Evolutionary conservation across 2,888 invertebrate genomes (phyloP), one percentile per base, ranked within the genome.

Genomic region (Nymphalis c-album): DNA sequence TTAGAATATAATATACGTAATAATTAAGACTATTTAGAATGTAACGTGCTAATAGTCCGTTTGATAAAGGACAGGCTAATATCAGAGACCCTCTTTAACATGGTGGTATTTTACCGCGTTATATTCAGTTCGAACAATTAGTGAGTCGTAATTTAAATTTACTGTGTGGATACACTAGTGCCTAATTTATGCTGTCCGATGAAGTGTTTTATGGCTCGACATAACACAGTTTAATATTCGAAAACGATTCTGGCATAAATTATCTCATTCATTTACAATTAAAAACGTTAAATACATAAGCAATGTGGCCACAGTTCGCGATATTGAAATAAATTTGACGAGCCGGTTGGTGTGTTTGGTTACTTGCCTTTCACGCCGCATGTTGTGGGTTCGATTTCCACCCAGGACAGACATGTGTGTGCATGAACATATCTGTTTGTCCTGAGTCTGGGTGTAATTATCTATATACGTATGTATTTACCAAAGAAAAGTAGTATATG

Each of bases 71-170:
- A 40, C 35, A 67, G 47, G 63, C 60, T 67, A 63, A 67, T 67
- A 70, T 66, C 51, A 65, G 64, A 55, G 67, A 71, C 70, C 68
- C 72, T 71, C 69, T 69, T 72, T 62, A 69, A 64, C 45, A 31
- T 63, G 60, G 51, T 64, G 71, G 67, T 61, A 70, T 71, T 68
- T 72, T 59, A 61, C 31, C 31, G 2, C 68, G 71, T 71, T 73
- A 66, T 68, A 69, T 73, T 72, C 71, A 73, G 71, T 72, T 70
- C 65, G 69, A 51, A 65, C 74, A 74, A 76, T 75, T 75, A 74
- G 74, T 63, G 47, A 60, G 71, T 66, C 70, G 64, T 74, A 74
- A 74, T 74, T 74, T 74, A 72, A 71, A 74, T 74, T 74, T 68
- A 71, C 72, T 69, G 64, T 64, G 64, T 55, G 64, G 59, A 70